Conservation (phyloP, 2,113 vertebrate species). For the Taxidea taxus region DNA sequence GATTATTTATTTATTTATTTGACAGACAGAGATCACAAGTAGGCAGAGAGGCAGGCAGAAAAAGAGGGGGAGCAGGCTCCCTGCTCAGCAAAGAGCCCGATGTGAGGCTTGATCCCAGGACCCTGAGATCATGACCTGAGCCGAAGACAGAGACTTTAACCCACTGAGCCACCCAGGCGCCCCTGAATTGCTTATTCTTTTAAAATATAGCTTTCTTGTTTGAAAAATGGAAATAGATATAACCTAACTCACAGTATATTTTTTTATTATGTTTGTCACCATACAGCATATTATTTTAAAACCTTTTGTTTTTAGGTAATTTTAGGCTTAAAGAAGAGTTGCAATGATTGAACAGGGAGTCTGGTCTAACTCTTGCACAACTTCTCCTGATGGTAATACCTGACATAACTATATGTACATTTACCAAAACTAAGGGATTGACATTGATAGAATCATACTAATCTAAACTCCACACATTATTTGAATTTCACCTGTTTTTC, state of each 20-base stretch:
- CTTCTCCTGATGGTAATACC: not conserved
- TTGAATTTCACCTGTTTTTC: not conserved
- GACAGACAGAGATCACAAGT: too few species aligned
- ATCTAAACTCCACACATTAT: not conserved
- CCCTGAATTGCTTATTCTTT: not conserved
- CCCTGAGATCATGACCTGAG: too few species aligned
- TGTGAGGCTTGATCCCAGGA: too few species aligned
- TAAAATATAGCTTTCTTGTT: not conserved
- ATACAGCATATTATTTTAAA: not conserved
- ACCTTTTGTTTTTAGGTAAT: not conserved
- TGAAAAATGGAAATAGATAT: not conserved
- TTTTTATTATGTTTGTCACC: too few species aligned
- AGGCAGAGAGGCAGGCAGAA: too few species aligned
- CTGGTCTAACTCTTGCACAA: too few species aligned
- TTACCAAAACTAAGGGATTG: not conserved
- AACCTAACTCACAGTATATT: not conserved
- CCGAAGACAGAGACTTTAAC: too few species aligned
- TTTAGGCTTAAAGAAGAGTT: not conserved
- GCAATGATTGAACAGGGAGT: not conserved
- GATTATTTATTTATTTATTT: too few species aligned
- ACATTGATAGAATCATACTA: not conserved
- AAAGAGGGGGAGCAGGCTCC: too few species aligned
- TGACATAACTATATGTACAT: not conserved
- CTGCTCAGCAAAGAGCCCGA: too few species aligned
- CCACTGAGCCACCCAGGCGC: too few species aligned